These are phyloP conservation scores for Apostichopus californicus DNA, from an alignment of 35 echinoderm and acorn worm species.

Conservation along the genomic window DNA sequence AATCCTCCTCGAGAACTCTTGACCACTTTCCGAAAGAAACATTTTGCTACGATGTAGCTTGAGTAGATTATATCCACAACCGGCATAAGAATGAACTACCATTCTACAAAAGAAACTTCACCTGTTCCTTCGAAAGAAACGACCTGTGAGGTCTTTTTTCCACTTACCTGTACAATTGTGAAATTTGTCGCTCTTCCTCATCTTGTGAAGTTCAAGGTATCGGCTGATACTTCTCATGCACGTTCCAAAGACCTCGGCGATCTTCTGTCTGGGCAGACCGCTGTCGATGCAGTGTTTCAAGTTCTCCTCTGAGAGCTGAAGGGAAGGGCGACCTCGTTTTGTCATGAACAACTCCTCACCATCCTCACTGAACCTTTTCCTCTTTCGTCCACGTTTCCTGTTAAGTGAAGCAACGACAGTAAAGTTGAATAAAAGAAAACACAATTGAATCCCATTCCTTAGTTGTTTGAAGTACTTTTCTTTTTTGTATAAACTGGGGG, in stretches of 20 bases:
- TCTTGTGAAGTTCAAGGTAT: conserved; percentile 40
- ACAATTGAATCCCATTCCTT: too few species aligned
- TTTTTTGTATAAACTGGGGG: too few species aligned
- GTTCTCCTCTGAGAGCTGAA: conserved; percentile 10
- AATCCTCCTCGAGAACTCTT: too few species aligned
- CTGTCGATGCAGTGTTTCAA: conserved; percentile 49
- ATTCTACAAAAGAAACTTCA: too few species aligned
- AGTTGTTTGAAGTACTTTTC: too few species aligned
- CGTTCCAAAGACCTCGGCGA: conserved; percentile 46
- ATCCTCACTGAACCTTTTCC: background rate
- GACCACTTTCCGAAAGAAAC: too few species aligned
- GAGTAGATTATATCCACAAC: too few species aligned
- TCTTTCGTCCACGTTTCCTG: conserved; percentile 11
- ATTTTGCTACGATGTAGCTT: too few species aligned
- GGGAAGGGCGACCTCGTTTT: conserved; percentile 2
- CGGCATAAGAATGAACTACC: too few species aligned
- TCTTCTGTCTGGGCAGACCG: conserved; percentile 25
- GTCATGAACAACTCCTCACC: background rate
- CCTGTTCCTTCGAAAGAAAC: too few species aligned
- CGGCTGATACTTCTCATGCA: conserved; percentile 31
- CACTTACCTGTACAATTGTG: background rate
- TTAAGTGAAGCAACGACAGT: too few species aligned
- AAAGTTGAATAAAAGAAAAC: too few species aligned
- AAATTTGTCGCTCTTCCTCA: conserved; percentile 48
- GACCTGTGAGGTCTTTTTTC: background rate